Conservation (phyloP, 2,113 vertebrate genomes). For the Heteronetta atricapilla region DNA sequence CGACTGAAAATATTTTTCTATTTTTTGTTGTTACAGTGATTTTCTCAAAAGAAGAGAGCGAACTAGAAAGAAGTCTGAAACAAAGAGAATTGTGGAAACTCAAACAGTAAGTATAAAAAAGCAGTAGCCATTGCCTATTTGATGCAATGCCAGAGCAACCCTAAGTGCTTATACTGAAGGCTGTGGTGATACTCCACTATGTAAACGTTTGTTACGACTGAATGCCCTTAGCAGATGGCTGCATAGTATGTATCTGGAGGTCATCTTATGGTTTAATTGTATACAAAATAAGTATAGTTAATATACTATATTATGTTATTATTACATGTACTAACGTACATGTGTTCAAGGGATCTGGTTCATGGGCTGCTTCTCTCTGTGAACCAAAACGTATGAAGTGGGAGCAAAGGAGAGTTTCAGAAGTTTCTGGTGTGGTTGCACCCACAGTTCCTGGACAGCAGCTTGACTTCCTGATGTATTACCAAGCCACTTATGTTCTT, state of each 20-base stretch:
- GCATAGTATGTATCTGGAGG: neutral
- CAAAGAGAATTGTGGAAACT: neutral
- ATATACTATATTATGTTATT: neutral
- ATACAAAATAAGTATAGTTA: neutral
- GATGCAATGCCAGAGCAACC: neutral
- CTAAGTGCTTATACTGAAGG: neutral
- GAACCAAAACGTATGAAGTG: neutral
- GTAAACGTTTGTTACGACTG: neutral
- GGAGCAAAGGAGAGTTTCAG: neutral
- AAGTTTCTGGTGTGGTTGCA: neutral
- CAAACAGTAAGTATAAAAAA: conserved; percentile 26
- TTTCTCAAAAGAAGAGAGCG: neutral
- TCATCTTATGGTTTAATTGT: neutral
- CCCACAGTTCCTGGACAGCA: neutral
- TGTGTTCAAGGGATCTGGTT: neutral
- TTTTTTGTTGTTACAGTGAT: neutral
- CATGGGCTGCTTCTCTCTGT: neutral
- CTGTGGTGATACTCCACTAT: neutral
- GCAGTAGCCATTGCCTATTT: neutral
- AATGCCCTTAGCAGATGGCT: neutral
- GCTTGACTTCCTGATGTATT: neutral
- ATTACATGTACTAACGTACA: no score
- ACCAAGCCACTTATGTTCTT: neutral
- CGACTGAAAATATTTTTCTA: neutral
- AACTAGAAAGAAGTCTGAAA: neutral